phyloP scores from a whole-genome alignment of 2,797 vertebrate species.

The Kryptopterus vitreolus region DNA sequence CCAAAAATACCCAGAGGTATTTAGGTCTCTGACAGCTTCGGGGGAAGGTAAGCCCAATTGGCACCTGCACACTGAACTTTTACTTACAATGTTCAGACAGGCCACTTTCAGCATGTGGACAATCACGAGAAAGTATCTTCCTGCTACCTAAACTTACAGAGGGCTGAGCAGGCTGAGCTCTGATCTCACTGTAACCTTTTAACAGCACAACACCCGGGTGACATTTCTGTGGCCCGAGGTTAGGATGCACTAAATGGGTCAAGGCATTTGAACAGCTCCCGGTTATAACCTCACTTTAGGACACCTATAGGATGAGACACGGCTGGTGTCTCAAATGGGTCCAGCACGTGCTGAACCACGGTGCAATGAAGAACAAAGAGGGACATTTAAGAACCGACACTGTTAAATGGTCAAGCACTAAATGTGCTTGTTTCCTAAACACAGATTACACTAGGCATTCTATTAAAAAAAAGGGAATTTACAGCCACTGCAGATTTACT shows the following conservation, averaged over 20 bases:
- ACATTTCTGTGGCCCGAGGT: conserved; percentile 15
- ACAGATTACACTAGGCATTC: neutral
- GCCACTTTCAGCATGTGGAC: neutral
- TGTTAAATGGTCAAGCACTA: neutral
- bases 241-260: conserved; percentile 32
- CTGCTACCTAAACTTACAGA: neutral
- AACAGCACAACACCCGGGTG: conserved; percentile 17
- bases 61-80: neutral
- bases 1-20: too few relatives aligned
- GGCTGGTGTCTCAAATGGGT: conserved; percentile 17
- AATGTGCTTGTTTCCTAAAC: conserved; percentile 5
- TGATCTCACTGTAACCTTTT: conserved; percentile 20
- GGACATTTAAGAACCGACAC: neutral
- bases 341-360: neutral
- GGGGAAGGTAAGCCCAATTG: too few relatives aligned
- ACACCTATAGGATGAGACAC: conserved; percentile 6
- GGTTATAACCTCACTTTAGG: conserved; percentile 35
- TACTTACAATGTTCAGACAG: neutral
- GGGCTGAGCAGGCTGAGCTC: neutral
- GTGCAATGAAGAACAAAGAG: neutral
- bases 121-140: neutral
- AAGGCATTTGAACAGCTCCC: conserved; percentile 42
- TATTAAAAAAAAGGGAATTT: too few relatives aligned
- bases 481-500: too few relatives aligned
- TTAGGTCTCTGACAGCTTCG: too few relatives aligned